Evolutionary conservation across 2,797 vertebrate species (phyloP).

Genomic region (Enteromius argenteus): DNA sequence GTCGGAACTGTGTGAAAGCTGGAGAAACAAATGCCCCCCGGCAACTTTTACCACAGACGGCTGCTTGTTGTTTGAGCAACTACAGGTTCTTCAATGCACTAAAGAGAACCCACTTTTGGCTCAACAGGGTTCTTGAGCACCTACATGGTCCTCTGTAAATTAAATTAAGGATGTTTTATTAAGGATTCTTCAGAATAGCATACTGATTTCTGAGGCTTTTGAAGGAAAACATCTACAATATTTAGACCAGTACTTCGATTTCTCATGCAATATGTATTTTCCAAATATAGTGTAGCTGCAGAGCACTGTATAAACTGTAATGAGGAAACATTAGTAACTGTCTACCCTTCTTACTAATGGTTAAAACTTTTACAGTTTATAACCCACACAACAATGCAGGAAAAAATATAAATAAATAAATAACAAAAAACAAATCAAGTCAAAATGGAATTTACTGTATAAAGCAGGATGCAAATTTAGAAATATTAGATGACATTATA

Average conservation of each 20-base stretch:
- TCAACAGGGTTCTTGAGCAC: background rate
- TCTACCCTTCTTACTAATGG: background rate
- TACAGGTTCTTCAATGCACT: conserved; percentile 11
- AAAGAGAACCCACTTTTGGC: background rate
- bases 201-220: background rate
- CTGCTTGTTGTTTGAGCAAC: conserved; percentile 16
- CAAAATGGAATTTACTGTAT: background rate
- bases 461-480: background rate
- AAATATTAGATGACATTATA: background rate
- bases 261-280: background rate
- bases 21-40: conserved; percentile 27
- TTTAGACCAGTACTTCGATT: background rate
- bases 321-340: background rate
- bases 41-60: conserved; percentile 11
- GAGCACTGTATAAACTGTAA: background rate
- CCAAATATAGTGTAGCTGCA: background rate
- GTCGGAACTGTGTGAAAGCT: conserved; percentile 17
- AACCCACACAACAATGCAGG: background rate
- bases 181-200: background rate
- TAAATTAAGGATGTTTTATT: background rate
- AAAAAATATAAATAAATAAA: too few relatives aligned
- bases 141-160: too few relatives aligned
- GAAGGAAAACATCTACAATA: background rate
- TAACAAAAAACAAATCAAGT: background rate
- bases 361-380: background rate